A percentile compares a stretch with the other conserved stretches of the same genome.
Evolutionary conservation across 2,113 vertebrate species (phyloP).

Genomic region (Zosterops lateralis): DNA sequence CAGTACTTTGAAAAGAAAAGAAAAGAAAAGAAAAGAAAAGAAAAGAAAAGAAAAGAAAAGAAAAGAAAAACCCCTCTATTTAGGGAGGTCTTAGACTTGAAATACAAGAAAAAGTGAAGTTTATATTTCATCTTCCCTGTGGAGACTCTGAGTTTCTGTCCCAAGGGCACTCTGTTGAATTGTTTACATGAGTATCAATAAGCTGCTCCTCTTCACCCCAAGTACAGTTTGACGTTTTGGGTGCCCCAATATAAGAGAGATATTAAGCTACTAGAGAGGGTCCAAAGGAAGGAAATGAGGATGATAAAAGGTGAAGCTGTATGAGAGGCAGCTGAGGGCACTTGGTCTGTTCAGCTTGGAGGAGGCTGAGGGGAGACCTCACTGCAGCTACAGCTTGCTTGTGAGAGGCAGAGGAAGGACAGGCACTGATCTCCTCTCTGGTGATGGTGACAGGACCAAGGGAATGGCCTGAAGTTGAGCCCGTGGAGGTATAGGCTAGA

Average conservation of each 20-base stretch:
- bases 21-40: no score
- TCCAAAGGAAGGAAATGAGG: fast-evolving
- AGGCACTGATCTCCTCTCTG: neutral
- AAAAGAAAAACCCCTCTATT: no score
- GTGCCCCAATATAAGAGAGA: neutral
- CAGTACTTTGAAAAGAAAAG: no score
- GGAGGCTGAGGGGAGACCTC: neutral
- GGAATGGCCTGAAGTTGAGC: neutral
- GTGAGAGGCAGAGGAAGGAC: fast-evolving
- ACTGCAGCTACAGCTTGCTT: fast-evolving
- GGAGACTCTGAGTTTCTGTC: neutral
- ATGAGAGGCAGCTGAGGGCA: neutral
- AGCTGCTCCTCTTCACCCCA: neutral
- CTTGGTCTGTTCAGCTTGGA: neutral
- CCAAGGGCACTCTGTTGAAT: neutral
- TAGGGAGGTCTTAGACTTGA: no score
- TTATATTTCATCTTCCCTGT: neutral
- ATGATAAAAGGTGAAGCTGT: neutral
- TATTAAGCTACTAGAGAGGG: neutral
- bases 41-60: no score
- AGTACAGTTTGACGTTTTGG: neutral
- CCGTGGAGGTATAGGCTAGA: neutral
- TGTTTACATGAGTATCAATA: neutral
- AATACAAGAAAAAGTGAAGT: neutral
- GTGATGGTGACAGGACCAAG: neutral